A percentile compares a stretch with the other conserved stretches of the same genome.
phyloP scores from a whole-genome alignment of 2,888 invertebrate genomes.

The Drosophila algonquin region DNA sequence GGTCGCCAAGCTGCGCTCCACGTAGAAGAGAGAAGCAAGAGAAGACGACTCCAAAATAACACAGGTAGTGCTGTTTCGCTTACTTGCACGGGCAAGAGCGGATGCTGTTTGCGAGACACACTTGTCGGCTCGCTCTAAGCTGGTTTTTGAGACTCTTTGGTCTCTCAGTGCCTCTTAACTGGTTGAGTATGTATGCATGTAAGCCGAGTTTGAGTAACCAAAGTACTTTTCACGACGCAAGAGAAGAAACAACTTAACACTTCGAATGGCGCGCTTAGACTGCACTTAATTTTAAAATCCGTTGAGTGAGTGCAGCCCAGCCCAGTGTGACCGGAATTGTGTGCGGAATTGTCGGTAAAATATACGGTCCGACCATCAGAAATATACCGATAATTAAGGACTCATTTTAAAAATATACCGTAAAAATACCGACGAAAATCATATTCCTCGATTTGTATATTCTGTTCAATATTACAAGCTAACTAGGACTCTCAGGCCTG shows the following conservation, averaged over 20 bases:
- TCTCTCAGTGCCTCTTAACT: conserved; percentile 40
- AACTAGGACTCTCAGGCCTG: too few relatives aligned
- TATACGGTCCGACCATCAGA: neutral
- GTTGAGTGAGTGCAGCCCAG: too few relatives aligned
- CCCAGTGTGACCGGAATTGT: neutral
- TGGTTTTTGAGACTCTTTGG: conserved; percentile 58
- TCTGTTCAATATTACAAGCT: too few relatives aligned
- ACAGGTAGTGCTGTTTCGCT: conserved; percentile 72
- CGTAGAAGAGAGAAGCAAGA: conserved; percentile 23
- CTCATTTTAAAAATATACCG: too few relatives aligned
- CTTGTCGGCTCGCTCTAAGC: conserved; percentile 73
- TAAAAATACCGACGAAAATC: too few relatives aligned
- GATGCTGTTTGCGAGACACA: conserved; percentile 75
- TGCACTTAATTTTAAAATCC: too few relatives aligned
- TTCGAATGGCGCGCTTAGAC: conserved; percentile 36
- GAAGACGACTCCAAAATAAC: conserved; percentile 52
- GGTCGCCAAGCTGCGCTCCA: conserved; percentile 52
- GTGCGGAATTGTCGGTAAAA: neutral
- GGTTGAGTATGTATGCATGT: conserved; percentile 37
- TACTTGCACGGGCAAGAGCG: conserved; percentile 57
- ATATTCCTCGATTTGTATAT: too few relatives aligned
- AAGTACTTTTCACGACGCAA: conserved; percentile 27
- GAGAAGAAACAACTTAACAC: conserved; percentile 54
- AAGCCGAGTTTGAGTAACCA: conserved; percentile 63
- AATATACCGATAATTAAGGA: too few relatives aligned